Evolutionary conservation across 1,140 invertebrate species (phyloP).

Genomic region (Drosophila kepulauana): DNA sequence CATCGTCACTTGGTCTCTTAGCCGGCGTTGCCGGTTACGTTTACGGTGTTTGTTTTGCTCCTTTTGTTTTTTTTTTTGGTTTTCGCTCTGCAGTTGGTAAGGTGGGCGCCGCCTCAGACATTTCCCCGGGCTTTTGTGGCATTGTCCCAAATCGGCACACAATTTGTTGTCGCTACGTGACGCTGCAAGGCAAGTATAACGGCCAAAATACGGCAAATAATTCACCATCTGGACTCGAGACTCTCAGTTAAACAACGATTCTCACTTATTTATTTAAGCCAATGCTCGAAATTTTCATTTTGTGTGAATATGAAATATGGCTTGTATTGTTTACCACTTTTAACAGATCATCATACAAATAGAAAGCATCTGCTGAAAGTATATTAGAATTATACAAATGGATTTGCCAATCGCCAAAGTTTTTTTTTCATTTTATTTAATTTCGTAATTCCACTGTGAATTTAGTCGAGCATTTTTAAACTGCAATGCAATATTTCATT

Average conservation of each 20-base stretch:
- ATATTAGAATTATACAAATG: too few species aligned
- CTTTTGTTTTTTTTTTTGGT: too few species aligned
- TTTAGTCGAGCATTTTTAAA: too few species aligned
- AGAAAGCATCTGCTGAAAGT: too few species aligned
- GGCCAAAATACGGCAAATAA: slow-evolving; percentile 20
- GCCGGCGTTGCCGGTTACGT: not conserved
- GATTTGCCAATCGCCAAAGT: too few species aligned
- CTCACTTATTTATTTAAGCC: slow-evolving; percentile 27
- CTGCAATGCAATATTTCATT: too few species aligned
- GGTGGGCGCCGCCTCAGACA: slow-evolving; percentile 43
- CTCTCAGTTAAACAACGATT: slow-evolving; percentile 18
- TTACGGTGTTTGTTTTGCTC: not conserved
- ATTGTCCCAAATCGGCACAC: slow-evolving; percentile 71
- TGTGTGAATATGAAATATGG: not conserved
- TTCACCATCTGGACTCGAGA: slow-evolving; percentile 11
- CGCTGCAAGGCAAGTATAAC: slow-evolving; percentile 35
- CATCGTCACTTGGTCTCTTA: slow-evolving; percentile 34
- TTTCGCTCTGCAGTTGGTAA: too few species aligned
- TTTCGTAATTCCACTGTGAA: not conserved
- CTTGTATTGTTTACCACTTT: not conserved
- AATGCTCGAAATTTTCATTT: not conserved
- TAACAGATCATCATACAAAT: too few species aligned
- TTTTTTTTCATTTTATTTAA: too few species aligned
- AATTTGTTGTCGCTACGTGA: slow-evolving; percentile 76
- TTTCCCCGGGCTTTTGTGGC: slow-evolving; percentile 38